Evolutionary conservation across 2,113 vertebrate species (phyloP).

Genomic region (Oncorhynchus tshawytscha): DNA sequence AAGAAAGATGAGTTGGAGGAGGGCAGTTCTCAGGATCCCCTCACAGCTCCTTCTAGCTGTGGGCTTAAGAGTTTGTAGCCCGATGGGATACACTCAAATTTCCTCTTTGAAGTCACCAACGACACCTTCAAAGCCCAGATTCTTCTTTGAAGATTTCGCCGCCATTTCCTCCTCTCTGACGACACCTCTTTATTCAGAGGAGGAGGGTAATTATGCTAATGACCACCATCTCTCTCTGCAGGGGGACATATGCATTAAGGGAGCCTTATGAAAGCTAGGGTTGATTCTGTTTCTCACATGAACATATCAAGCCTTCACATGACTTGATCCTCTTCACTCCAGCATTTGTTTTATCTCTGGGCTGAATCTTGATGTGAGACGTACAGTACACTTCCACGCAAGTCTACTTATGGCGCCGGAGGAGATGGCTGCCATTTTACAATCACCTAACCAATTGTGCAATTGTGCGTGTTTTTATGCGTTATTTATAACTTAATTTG

Average conservation of each 20-base stretch:
- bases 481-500: too few species aligned
- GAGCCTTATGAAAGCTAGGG: constrained; percentile 4
- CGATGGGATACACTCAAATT: constrained; percentile 46
- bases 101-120: constrained; percentile 68
- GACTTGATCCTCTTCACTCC: not conserved
- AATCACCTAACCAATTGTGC: too few species aligned
- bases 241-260: constrained; percentile 17
- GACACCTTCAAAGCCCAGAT: constrained; percentile 70
- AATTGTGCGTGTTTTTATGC: too few species aligned
- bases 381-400: too few species aligned
- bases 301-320: constrained; percentile 15
- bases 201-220: constrained; percentile 50
- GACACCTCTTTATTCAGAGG: constrained; percentile 59
- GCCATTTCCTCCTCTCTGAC: constrained; percentile 37
- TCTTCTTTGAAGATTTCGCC: constrained; percentile 68
- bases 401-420: too few species aligned
- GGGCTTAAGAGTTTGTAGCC: constrained; percentile 43
- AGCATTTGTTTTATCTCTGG: too few species aligned
- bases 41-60: constrained; percentile 43
- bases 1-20: not conserved
- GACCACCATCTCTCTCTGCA: constrained; percentile 4
- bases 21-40: constrained; percentile 25
- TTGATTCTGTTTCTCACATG: constrained; percentile 12
- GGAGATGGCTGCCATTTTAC: too few species aligned
- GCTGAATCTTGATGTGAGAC: too few species aligned